Conservation (phyloP, 2,888 invertebrate genomes). For the Eudasyphora cyanicolor region DNA sequence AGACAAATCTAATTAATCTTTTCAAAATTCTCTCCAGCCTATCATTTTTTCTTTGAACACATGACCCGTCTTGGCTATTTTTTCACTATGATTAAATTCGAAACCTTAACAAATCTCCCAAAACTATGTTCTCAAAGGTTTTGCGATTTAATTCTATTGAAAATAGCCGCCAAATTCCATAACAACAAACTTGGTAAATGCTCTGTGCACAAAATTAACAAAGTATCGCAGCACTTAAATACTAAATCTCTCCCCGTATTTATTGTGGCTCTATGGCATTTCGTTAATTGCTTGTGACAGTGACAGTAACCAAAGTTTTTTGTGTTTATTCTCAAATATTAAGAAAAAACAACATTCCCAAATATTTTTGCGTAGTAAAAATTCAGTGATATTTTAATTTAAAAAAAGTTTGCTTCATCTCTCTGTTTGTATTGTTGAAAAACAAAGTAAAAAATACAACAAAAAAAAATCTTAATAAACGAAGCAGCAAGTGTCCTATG, state of each 20-base stretch:
- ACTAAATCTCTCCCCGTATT: slow-evolving; percentile 17
- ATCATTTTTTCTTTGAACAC: too few species aligned
- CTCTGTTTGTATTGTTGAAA: slow-evolving; percentile 45
- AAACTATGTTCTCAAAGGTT: slow-evolving; percentile 29
- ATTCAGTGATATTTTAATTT: slow-evolving; percentile 28
- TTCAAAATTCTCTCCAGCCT: slow-evolving; percentile 18
- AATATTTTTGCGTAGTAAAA: slow-evolving; percentile 23
- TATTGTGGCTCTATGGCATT: not conserved
- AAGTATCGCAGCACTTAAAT: not conserved
- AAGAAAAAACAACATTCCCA: slow-evolving; percentile 41
- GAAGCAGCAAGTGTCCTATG: slow-evolving; percentile 79
- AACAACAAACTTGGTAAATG: not conserved
- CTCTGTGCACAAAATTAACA: not conserved
- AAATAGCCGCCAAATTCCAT: slow-evolving; percentile 25
- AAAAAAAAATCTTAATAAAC: slow-evolving; percentile 55
- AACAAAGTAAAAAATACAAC: slow-evolving; percentile 28
- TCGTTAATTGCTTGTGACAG: not conserved
- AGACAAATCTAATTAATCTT: slow-evolving; percentile 1
- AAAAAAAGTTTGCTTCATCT: slow-evolving; percentile 26
- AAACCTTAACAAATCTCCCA: slow-evolving; percentile 47
- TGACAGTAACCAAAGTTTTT: not conserved
- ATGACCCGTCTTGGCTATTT: slow-evolving; percentile 35
- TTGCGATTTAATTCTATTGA: slow-evolving; percentile 17
- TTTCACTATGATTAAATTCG: slow-evolving; percentile 18
- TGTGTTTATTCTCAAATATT: not conserved